A percentile compares a stretch with the other conserved stretches of the same genome.
Evolutionary conservation across 2,888 invertebrate genomes (phyloP).

Genomic region (Pterobdella sp.): DNA sequence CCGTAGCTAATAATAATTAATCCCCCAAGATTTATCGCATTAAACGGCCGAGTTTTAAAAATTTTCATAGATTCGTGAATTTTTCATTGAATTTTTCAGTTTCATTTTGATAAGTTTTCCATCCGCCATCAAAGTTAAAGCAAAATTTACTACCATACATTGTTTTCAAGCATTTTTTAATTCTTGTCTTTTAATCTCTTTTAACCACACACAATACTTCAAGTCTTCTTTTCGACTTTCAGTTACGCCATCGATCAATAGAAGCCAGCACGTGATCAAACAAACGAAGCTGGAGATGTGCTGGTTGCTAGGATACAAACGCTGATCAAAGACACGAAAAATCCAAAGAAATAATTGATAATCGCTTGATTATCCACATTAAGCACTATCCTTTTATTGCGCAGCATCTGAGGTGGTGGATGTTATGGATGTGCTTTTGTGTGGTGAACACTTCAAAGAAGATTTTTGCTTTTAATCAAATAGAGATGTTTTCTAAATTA

Average conservation of each 20-base stretch:
- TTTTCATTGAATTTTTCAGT: no score
- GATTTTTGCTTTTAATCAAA: neutral
- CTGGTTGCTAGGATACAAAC: constrained; percentile 11
- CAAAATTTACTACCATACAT: no score
- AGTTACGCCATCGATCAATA: neutral
- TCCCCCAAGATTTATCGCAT: neutral
- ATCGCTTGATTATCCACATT: constrained; percentile 4
- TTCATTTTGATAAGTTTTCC: no score
- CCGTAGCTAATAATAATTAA: constrained; percentile 13
- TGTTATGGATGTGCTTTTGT: neutral
- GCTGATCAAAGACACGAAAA: neutral
- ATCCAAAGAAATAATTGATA: neutral
- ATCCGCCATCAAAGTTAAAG: no score
- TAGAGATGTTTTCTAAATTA: neutral
- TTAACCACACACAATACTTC: neutral
- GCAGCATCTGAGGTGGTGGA: neutral
- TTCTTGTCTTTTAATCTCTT: no score
- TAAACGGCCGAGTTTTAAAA: neutral
- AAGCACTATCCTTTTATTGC: neutral
- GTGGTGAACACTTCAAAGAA: no score
- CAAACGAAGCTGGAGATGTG: neutral
- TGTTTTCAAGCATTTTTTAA: no score
- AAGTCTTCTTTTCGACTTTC: neutral
- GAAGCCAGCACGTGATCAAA: constrained; percentile 14
- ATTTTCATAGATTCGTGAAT: no score